phyloP scores from a whole-genome alignment of 2,797 vertebrate species.

The Hoplostethus atlanticus region DNA sequence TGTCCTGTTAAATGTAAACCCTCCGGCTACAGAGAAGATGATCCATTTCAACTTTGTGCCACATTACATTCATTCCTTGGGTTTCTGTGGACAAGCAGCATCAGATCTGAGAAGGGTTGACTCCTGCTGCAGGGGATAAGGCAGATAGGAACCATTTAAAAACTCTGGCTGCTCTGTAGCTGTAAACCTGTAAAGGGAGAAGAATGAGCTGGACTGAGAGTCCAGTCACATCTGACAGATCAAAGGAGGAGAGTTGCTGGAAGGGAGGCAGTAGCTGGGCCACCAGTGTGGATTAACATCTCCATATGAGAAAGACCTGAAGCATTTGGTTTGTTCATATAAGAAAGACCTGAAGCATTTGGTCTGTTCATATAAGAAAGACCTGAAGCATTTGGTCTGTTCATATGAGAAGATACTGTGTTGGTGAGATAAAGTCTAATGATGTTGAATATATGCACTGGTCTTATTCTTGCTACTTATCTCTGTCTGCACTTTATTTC shows the following conservation, averaged over 20 bases:
- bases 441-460: too few relatives aligned
- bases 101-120: conserved; percentile 6
- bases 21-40: too few relatives aligned
- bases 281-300: neutral
- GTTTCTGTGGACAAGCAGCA: neutral
- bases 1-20: conserved; percentile 31
- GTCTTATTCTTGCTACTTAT: too few relatives aligned
- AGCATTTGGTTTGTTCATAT: too few relatives aligned
- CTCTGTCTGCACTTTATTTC: too few relatives aligned
- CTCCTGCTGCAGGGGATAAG: conserved; percentile 3
- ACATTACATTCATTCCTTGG: neutral
- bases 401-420: too few relatives aligned
- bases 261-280: neutral
- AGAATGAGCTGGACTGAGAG: too few relatives aligned
- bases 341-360: too few relatives aligned
- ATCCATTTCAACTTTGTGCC: neutral
- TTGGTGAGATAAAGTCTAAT: too few relatives aligned
- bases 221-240: neutral
- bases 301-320: neutral
- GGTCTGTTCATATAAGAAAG: too few relatives aligned
- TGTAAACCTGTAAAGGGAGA: too few relatives aligned
- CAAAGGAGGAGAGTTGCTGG: neutral
- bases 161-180: neutral
- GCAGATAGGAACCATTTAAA: conserved; percentile 18
- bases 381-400: neutral